Conservation (phyloP, 1,140 invertebrate species). For the Laodelphax striatellus region DNA sequence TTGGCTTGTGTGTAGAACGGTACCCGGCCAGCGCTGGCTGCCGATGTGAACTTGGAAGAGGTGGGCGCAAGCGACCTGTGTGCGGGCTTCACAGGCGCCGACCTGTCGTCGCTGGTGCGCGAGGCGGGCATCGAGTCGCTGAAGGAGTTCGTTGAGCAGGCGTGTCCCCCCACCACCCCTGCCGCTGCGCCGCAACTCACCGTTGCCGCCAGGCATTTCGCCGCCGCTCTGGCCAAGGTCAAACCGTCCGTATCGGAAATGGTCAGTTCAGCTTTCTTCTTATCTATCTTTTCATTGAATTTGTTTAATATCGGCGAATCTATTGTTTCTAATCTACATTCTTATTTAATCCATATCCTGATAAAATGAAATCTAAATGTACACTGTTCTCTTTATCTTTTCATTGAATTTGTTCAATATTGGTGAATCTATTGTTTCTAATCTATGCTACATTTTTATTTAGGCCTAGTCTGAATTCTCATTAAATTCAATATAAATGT, state of each 20-base stretch:
- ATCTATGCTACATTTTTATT: no score
- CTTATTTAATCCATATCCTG: no score
- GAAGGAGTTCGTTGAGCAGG: constrained; percentile 47
- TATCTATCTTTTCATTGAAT: no score
- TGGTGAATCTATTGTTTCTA: no score
- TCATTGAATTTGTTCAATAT: no score
- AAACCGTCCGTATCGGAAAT: constrained; percentile 59
- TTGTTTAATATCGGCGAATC: no score
- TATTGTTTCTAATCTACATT: no score
- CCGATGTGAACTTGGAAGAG: constrained; percentile 63
- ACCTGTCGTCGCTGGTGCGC: constrained; percentile 74
- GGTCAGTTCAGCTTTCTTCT: constrained; percentile 8
- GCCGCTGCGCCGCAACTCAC: constrained; percentile 23
- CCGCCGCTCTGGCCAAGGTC: constrained; percentile 56
- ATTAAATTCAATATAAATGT: no score
- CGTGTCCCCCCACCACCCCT: constrained; percentile 10
- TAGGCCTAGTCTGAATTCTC: no score
- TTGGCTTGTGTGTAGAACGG: constrained; percentile 43
- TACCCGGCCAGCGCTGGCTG: constrained; percentile 56
- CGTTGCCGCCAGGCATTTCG: constrained; percentile 43
- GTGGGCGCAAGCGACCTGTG: constrained; percentile 52
- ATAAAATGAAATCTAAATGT: no score
- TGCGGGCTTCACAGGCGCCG: constrained; percentile 81
- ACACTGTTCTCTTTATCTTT: no score
- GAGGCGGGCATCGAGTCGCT: constrained; percentile 71